Evolutionary conservation across 2,113 vertebrate genomes (phyloP).

Genomic region (Mesitornis unicolor): DNA sequence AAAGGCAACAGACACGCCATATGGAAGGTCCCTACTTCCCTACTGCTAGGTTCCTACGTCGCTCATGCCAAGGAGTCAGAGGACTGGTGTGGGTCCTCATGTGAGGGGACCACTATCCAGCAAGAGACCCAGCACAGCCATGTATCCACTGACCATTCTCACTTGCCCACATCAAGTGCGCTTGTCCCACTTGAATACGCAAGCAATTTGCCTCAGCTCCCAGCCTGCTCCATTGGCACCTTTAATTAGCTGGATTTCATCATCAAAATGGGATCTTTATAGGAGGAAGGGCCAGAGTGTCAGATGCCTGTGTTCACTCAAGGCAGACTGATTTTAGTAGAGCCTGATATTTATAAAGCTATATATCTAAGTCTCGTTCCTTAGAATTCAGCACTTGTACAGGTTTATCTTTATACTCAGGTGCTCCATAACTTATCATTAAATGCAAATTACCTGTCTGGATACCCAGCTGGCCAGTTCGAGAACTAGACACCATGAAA

Average conservation of each 20-base stretch:
- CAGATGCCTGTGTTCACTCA: not conserved
- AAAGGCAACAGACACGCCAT: not conserved
- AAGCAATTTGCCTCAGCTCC: not conserved
- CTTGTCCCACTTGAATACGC: not conserved
- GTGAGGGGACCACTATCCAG: not conserved
- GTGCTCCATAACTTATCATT: not conserved
- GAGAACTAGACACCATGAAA: slow-evolving; percentile 82
- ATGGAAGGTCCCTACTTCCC: not conserved
- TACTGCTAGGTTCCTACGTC: no score
- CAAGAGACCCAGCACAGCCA: not conserved
- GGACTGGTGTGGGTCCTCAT: not conserved
- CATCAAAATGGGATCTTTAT: not conserved
- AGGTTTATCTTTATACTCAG: not conserved
- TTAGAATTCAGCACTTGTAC: not conserved
- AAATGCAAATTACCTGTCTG: slow-evolving; percentile 78
- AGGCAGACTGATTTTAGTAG: not conserved
- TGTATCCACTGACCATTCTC: not conserved
- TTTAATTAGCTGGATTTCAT: not conserved
- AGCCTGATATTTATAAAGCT: not conserved
- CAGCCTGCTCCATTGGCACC: not conserved
- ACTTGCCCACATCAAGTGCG: not conserved
- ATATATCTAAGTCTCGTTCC: not conserved
- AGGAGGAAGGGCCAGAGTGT: not conserved
- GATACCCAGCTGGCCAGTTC: slow-evolving; percentile 84
- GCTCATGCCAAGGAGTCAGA: not conserved